Evolutionary conservation across 2,888 invertebrate genomes (phyloP), one percentile per base, ranked within the genome.

Genomic region (Ornithoptera alexandrae): DNA sequence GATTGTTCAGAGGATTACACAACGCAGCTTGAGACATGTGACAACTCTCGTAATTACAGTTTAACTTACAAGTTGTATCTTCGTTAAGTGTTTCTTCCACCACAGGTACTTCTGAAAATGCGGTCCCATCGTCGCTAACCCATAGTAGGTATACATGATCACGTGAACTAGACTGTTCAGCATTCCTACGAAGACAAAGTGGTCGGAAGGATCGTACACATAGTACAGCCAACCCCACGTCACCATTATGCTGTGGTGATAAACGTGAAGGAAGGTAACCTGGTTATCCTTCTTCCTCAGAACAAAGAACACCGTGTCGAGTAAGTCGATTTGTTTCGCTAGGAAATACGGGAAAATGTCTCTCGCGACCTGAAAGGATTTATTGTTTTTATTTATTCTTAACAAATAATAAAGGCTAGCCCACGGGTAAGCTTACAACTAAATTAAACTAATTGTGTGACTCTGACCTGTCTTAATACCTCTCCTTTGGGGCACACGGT

Each of bases 21-120:
- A 30, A 3, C 30, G 5, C 30, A 30, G 3, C 3, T 30, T 30
- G 30, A 3, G 30, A 30, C 30, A 30, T 5, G 22, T 22, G 30
- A 5, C 5, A 5, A 30, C 5, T 30, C 30, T 2, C 30, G 30
- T 30, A 5, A 5, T 30, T 5, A 30, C 30, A 30, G 30, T 30
- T 30, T 30, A 12, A 85, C 90, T 93, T 84, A 96, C 96, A 93
- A 97, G 88, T 83, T 97, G 97, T 76, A 97, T 91, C 75, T 94
- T 94, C 12, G 97, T 97, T 85, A 97, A 94, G 86, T 97, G 96
- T 74, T 95, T 96, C 85, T 97, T 97, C 97, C 97, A 97, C 97
- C 97, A 97, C 1, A 97, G 87, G 80, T 95, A 97, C 79, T 95
- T 96, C 62, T 94, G 94, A 79, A 95, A 95, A 15, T 93, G 83